Evolutionary conservation across 1,140 invertebrate species (phyloP).

Genomic region (Platyscapa corneri): DNA sequence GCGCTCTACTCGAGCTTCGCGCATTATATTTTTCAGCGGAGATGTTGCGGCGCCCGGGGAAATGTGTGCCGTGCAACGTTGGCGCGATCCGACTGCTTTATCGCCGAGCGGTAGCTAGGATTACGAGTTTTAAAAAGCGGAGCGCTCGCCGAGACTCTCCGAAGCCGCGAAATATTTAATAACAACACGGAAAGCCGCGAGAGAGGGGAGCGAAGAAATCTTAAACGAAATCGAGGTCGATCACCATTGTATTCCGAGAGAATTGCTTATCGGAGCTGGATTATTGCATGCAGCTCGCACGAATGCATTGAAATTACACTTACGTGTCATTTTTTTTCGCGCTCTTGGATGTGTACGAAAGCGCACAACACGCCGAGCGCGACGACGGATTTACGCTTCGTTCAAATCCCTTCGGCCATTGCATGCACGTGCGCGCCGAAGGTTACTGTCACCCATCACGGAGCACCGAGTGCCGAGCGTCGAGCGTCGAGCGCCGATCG

Average conservation of each 20-base stretch:
- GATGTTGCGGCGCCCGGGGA: not conserved
- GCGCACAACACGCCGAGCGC: not conserved
- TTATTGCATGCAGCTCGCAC: not conserved
- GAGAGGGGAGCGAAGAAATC: slow-evolving; percentile 1
- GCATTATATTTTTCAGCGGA: slow-evolving; percentile 11
- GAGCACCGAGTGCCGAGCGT: slow-evolving; percentile 1
- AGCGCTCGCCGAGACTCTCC: slow-evolving; percentile 2
- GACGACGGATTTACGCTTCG: slow-evolving; percentile 38
- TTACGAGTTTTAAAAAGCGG: not conserved
- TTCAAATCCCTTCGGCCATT: slow-evolving; percentile 16
- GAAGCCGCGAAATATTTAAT: slow-evolving; percentile 28
- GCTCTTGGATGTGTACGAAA: not conserved
- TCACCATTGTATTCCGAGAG: slow-evolving; percentile 50
- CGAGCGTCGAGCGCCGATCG: too few species aligned
- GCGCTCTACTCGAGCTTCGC: not conserved
- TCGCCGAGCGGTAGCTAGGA: not conserved
- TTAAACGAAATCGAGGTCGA: slow-evolving; percentile 52
- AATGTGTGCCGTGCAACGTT: not conserved
- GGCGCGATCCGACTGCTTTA: not conserved
- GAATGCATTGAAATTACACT: slow-evolving; percentile 1
- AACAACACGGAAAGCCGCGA: slow-evolving; percentile 34
- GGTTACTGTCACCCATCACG: slow-evolving; percentile 24
- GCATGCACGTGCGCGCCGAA: slow-evolving; percentile 36
- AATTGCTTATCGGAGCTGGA: slow-evolving; percentile 44
- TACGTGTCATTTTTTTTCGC: slow-evolving; percentile 23